Conservation (phyloP, 2,797 vertebrate genomes). For the Enteromius thamalakanensis region DNA sequence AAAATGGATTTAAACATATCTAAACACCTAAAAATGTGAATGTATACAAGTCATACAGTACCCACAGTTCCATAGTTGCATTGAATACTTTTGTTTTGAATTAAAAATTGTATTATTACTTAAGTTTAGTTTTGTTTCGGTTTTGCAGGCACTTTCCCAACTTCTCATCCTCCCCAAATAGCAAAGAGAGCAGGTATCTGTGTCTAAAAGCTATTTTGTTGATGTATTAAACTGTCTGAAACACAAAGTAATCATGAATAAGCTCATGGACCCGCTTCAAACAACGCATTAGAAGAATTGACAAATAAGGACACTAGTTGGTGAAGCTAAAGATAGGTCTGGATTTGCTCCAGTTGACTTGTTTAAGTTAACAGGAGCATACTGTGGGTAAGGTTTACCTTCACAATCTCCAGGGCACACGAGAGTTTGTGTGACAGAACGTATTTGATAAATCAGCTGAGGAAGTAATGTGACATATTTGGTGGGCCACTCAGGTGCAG, state of each 20-base stretch:
- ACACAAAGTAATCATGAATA: not conserved
- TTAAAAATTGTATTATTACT: not conserved
- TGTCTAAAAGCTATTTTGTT: conserved; percentile 36
- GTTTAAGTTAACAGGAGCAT: conserved; percentile 42
- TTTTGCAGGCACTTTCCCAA: not conserved
- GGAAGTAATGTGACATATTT: conserved; percentile 36
- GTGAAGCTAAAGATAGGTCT: conserved; percentile 43
- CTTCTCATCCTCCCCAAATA: not conserved
- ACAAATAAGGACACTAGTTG: conserved; percentile 46
- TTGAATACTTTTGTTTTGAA: not conserved
- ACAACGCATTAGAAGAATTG: not conserved
- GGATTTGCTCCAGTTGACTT: conserved; percentile 32
- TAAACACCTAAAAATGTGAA: not conserved
- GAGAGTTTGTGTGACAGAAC: conserved; percentile 22
- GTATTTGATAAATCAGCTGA: conserved; percentile 43
- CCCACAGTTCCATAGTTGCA: not conserved
- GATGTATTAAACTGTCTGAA: conserved; percentile 31
- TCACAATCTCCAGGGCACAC: conserved; percentile 26
- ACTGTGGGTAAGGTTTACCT: conserved; percentile 12
- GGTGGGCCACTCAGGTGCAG: conserved; percentile 29
- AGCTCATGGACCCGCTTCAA: not conserved
- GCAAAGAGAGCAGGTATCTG: not conserved
- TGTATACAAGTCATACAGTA: not conserved
- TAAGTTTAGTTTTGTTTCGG: not conserved
- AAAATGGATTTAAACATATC: not conserved